Evolutionary conservation across 2,113 vertebrate species (phyloP), one percentile per base, ranked within the genome.

Genomic region (Chaetops frenatus): DNA sequence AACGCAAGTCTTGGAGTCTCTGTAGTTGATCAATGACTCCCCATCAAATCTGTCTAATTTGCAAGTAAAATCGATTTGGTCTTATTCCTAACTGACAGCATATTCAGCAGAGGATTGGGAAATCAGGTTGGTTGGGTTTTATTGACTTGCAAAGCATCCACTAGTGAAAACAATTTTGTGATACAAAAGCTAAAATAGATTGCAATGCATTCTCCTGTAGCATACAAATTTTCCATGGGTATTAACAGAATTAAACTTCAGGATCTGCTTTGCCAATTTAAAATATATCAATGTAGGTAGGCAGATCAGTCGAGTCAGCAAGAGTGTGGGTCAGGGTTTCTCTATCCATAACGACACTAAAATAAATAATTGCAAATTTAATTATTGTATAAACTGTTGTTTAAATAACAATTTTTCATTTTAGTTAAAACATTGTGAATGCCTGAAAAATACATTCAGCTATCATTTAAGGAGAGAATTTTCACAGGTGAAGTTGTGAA

Each of bases 141-240:
- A 93, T 88, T 78, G 94, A 73, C 42, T 90, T 86, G 67, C 47
- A 90, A 94, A 90, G 94, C 60, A 95, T 36, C 38, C 47, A 47
- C 27, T 35, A 58, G 50, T 67, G 73, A 90, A 86, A 96, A 88
- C 0, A 51, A 93, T 81, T 93, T 86, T 86, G 38, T 66, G 83
- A 78, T 78, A 93, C 33, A 83, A 81, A 94, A 81, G 8, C 27
- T 74, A 70, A 93, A 88, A 56, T 27, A 84, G 60, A 86, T 73
- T 54, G 8, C 72, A 96, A 36, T 23, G 56, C 13, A 20, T 83
- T 88, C 51, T 95, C 56, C 82, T 78, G 44, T 19, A 90, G 58
- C 4, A 0, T 11, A 57, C 44, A 21, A 86, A 82, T 69, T 86
- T 93, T 76, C 44, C 40, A 70, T 12, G 11, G 29, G 89, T 89